Evolutionary conservation across 2,888 invertebrate genomes (phyloP), one percentile per base, ranked within the genome.

Genomic region (Andrena praecox): DNA sequence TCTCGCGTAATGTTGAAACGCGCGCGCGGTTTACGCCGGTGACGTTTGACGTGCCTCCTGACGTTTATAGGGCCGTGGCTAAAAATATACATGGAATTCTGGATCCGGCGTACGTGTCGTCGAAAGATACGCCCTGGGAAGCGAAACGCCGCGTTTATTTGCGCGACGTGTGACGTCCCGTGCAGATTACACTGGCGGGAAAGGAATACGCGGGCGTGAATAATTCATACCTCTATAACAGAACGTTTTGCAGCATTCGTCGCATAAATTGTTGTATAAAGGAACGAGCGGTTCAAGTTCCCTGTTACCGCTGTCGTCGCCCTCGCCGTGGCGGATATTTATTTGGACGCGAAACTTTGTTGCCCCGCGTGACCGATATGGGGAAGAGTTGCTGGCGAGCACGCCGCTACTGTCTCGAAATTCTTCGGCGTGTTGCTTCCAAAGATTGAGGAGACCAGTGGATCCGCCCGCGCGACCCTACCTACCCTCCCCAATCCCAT

Each of bases 71-170:
- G 16, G 7, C n/a, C 33, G 63, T 2, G 0, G 8, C 52, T 12
- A 77, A 72, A 64, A 64, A 56, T 24, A 24, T 54, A 71, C 27
- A 10, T 42, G 16, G 42, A 42, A 42, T 42, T 2, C 54, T 5
- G 24, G n/a, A n/a, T 4, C 12, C 6, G 35, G 24, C 5, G 20
- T 24, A 56, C n/a, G n/a, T 31, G 56, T 24, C 56, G 24, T 4
- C 27, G 56, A 56, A 27, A 24, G 24, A 56, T 10, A 27, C 20
- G 24, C 10, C 16, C n/a, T 2, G 20, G 59, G 31, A 29, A 20
- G 35, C 35, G 56, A 27, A n/a, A 71, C 12, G 52, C 8, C 62
- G 20, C 64, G 72, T 73, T 83, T 82, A 77, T 77, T 83, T 67
- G 62, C 42, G 56, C 66, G 60, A 35, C 56, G 50, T 20, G 20